Conservation (phyloP, 2,113 vertebrate genomes). For the Pterocles burchelli region DNA sequence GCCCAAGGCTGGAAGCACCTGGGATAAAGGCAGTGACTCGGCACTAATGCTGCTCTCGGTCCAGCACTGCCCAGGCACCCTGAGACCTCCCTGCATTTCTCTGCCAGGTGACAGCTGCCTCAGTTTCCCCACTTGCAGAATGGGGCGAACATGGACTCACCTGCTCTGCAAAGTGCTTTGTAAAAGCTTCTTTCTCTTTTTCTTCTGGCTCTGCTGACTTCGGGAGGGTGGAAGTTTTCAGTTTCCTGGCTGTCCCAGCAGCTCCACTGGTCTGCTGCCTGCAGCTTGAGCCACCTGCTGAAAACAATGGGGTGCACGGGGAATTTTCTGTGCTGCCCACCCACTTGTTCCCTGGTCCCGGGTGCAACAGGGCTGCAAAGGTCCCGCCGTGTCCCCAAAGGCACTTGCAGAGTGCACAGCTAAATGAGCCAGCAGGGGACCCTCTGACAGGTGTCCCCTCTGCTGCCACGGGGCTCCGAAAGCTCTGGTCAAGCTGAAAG, state of each 20-base stretch:
- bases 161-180: not conserved
- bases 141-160: not conserved
- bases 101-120: not conserved
- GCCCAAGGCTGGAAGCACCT: not conserved
- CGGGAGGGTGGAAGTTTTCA: not conserved
- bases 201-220: not conserved
- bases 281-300: not conserved
- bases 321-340: not conserved
- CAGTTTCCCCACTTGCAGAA: not conserved
- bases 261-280: not conserved
- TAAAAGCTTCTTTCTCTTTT: not conserved
- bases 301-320: not conserved
- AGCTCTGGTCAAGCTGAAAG: not conserved
- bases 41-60: not conserved
- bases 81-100: not conserved
- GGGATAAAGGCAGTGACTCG: not conserved
- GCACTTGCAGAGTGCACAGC: not conserved
- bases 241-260: not conserved
- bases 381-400: not conserved
- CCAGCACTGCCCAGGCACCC: not conserved
- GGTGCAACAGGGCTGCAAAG: not conserved
- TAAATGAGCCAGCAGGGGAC: not conserved
- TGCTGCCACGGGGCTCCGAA: rapidly evolving
- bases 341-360: not conserved
- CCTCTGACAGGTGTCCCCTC: too few relatives aligned